Evolutionary conservation across 1,140 invertebrate species (phyloP).

Genomic region (Berghia stephanieae): DNA sequence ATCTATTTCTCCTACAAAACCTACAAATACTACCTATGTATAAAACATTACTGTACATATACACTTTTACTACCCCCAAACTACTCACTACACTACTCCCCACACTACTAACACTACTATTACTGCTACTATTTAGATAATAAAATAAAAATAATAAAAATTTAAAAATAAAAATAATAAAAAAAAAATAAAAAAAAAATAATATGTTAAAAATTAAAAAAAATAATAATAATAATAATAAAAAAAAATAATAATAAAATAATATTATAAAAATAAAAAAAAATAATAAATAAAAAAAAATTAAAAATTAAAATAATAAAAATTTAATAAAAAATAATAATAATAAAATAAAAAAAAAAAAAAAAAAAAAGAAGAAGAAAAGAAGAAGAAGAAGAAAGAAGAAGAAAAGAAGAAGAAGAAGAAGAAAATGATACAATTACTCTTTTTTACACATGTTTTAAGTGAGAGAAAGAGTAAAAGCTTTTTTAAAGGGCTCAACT

Average conservation of each 20-base stretch:
- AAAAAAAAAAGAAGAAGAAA: conserved; percentile 7
- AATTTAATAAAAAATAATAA: neutral
- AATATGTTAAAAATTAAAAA: neutral
- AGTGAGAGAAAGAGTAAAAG: no score
- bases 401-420: neutral
- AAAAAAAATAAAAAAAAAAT: neutral
- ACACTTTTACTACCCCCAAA: no score
- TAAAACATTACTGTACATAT: no score
- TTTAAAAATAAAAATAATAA: neutral
- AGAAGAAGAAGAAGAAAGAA: neutral
- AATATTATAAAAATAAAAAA: neutral
- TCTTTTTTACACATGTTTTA: neutral
- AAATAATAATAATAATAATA: no score
- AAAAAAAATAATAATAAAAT: neutral
- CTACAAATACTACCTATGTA: no score
- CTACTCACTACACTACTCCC: no score
- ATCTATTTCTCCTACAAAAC: no score
- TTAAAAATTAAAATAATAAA: neutral
- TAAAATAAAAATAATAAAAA: no score
- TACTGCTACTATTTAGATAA: no score
- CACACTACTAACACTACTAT: no score
- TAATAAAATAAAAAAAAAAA: neutral
- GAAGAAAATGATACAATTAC: neutral
- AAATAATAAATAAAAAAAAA: neutral
- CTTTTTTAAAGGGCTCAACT: no score